A percentile compares a stretch with the other conserved stretches of the same genome.
phyloP scores from a whole-genome alignment of 2,888 invertebrate genomes.

The Cheilosia vulpina region DNA sequence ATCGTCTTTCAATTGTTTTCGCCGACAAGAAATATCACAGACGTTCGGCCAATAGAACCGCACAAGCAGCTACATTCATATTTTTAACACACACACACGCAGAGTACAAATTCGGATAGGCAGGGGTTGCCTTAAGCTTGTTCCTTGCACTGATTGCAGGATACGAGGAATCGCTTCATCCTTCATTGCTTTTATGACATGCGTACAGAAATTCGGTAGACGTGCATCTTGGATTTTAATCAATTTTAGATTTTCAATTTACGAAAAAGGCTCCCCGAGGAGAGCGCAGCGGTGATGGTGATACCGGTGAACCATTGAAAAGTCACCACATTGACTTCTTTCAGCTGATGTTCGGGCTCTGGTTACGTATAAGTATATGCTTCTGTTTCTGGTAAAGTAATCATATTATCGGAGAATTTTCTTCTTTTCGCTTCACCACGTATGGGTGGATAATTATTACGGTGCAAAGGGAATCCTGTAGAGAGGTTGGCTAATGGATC shows the following conservation, averaged over 20 bases:
- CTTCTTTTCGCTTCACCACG: too few relatives aligned
- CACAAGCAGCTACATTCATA: not conserved
- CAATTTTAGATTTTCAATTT: conserved; percentile 72
- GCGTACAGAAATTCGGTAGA: conserved; percentile 26
- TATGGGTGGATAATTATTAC: too few relatives aligned
- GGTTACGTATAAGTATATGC: not conserved
- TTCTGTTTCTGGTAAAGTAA: too few relatives aligned
- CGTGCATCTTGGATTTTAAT: conserved; percentile 59
- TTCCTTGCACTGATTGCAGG: conserved; percentile 17
- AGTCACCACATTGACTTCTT: conserved; percentile 12
- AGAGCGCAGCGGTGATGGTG: not conserved
- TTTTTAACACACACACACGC: not conserved
- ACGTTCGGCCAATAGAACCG: conserved; percentile 51
- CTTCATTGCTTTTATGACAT: conserved; percentile 33
- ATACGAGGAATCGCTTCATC: conserved; percentile 3
- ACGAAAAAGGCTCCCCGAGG: conserved; percentile 55
- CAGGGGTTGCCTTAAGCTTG: not conserved
- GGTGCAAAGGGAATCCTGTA: too few relatives aligned
- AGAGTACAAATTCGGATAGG: conserved; percentile 21
- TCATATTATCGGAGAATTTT: too few relatives aligned
- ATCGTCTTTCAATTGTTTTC: conserved; percentile 66
- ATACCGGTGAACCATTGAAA: not conserved
- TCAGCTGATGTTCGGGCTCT: conserved; percentile 19
- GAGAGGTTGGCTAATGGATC: too few relatives aligned
- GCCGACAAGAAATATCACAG: conserved; percentile 36